Evolutionary conservation across 2,113 vertebrate genomes (phyloP), one percentile per base, ranked within the genome.

Genomic region (Crotalus horridus): DNA sequence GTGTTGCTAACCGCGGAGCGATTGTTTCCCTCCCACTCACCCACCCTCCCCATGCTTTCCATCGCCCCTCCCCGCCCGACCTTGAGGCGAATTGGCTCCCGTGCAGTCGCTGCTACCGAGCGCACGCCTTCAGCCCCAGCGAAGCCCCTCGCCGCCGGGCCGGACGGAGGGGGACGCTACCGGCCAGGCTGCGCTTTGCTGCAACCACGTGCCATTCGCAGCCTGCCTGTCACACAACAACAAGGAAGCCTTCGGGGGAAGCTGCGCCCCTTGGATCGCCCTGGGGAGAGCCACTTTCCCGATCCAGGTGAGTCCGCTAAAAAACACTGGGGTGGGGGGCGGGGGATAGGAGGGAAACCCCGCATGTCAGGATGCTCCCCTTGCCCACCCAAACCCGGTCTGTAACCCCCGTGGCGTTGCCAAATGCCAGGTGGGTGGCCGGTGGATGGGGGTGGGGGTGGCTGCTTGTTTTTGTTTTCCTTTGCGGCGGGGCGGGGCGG

Each of bases 201-300:
- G 95, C 93, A 53, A 91, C 93, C 94, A 10, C 74, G 94, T 85
- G 94, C 89, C 95, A 74, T 93, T 95, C 93, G 93, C 94, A 86
- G 94, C 94, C 95, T 17, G 91, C 58, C 85, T 88, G 58, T 59
- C 86, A 64, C 93, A 94, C 91, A 90, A 91, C 93, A 94, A 94
- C 93, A 92, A 90, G 95, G 94, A 93, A 93, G 92, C 85, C 88
- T 46, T 17, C 53, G 87, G 54, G 6, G 55, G 92, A 46, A 87
- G 64, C 74, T 92, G 43, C 48, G 26, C 26, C 48, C 51, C 17
- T 51, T 29, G 46, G 85, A 87, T 87, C 46, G 24, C 46, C 24
- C 10, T 2, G 43, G 1, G 26, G 26, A 13, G 12, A 53, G 85
- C 85, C 24, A 17, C 64, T 69, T n/a, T 69, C 29, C 5, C 5